Conservation (phyloP, 2,797 vertebrate species). For the Poeciliopsis presidionis region DNA sequence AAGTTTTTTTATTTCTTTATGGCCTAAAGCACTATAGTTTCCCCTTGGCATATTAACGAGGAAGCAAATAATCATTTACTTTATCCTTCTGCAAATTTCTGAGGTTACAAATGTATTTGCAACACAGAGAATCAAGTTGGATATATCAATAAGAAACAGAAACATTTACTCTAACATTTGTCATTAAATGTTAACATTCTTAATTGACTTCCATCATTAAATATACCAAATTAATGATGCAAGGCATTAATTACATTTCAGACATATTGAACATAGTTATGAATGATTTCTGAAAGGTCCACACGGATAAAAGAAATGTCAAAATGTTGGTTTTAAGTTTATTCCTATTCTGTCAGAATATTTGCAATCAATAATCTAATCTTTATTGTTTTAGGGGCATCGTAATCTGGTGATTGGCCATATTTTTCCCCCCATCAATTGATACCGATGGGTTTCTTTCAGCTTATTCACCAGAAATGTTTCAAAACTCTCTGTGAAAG, state of each 20-base stretch:
- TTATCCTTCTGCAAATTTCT: not conserved
- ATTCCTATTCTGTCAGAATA: not conserved
- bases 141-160: not conserved
- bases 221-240: not conserved
- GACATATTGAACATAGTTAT: not conserved
- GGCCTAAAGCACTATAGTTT: not conserved
- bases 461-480: not conserved
- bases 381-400: not conserved
- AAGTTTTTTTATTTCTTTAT: not conserved
- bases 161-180: not conserved
- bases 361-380: not conserved
- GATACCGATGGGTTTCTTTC: not conserved
- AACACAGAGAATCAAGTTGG: not conserved
- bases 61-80: not conserved
- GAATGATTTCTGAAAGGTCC: not conserved
- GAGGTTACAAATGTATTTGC: not conserved
- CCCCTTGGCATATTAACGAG: not conserved
- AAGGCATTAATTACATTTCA: not conserved
- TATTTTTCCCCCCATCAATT: not conserved
- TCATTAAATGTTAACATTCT: not conserved
- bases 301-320: not conserved
- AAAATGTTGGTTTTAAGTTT: not conserved
- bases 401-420: not conserved
- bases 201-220: too few species aligned
- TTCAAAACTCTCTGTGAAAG: not conserved